Evolutionary conservation across 1,140 invertebrate genomes (phyloP), one percentile per base, ranked within the genome.

Genomic region (Copidosoma floridanum): DNA sequence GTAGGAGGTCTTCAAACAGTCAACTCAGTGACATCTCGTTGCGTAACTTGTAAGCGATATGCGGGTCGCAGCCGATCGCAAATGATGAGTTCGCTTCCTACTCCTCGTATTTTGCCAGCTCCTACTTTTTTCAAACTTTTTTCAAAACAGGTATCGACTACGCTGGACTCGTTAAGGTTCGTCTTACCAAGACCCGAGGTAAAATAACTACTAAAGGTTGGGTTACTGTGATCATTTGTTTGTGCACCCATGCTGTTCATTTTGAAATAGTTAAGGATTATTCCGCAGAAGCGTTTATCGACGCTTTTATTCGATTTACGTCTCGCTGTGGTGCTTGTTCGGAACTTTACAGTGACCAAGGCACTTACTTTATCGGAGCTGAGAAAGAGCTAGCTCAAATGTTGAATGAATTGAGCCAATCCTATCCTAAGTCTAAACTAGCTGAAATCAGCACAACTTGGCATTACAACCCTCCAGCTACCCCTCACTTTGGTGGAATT

Each of bases 31-130:
- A n/a, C n/a, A n/a, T n/a, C 66, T 65, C 0, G 23, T 69, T 3
- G 26, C 43, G 73, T 37, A 60, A 74, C 14, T 37, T 7, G 32
- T 37, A 7, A 14, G 8, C 7, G 32, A 7, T 37, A 10, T 37
- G 32, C 32, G 7, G 32, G 32, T 37, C 32, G 14, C 14, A 23
- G 41, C 77, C 14, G 66, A 0, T 38, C 68, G 0, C 56, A 69
- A 40, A 20, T 68, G 10, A 77, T 80, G 76, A 71, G 51, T 76
- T 1, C 75, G 79, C 61, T 77, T 69, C 23, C 68, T n/a, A n/a
- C n/a, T n/a, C n/a, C n/a, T n/a, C n/a, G n/a, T n/a, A n/a, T n/a
- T n/a, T n/a, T n/a, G n/a, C n/a, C n/a, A n/a, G n/a, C n/a, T n/a
- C n/a, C n/a, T n/a, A n/a, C n/a, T n/a, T n/a, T n/a, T n/a, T n/a